phyloP scores from a whole-genome alignment of 2,888 invertebrate genomes.

The Eudemis profundana region DNA sequence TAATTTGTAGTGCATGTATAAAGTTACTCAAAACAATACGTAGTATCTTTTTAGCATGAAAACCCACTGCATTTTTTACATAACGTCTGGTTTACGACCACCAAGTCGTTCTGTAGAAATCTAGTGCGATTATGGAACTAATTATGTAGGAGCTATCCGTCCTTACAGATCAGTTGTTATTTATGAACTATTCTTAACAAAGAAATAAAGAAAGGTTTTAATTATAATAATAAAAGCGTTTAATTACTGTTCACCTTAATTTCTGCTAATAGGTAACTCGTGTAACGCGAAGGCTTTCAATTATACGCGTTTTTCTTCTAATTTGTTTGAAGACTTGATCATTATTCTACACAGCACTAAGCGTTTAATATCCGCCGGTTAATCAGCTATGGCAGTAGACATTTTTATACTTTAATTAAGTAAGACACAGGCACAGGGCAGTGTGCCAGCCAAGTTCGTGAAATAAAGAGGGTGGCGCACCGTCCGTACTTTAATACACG shows the following conservation, averaged over 20 bases:
- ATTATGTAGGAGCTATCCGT: not conserved
- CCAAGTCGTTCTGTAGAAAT: too few relatives aligned
- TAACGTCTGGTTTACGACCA: too few relatives aligned
- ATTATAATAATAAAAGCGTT: slow-evolving; percentile 20
- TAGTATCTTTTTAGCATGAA: too few relatives aligned
- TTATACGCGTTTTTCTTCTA: slow-evolving; percentile 1
- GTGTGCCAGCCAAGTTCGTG: too few relatives aligned
- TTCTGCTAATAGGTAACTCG: slow-evolving; percentile 9
- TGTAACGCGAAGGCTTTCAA: slow-evolving; percentile 10
- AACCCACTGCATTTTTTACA: too few relatives aligned
- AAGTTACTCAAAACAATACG: too few relatives aligned
- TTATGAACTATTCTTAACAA: not conserved
- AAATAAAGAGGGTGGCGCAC: too few relatives aligned
- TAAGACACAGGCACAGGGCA: too few relatives aligned
- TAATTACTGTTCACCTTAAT: slow-evolving; percentile 8
- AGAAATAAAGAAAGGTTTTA: slow-evolving; percentile 7
- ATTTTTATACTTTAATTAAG: too few relatives aligned
- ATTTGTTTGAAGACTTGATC: slow-evolving; percentile 1
- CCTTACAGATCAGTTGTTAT: not conserved
- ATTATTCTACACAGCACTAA: slow-evolving; percentile 3
- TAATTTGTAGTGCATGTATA: too few relatives aligned
- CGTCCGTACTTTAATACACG: too few relatives aligned
- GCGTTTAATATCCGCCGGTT: not conserved
- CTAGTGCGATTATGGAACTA: not conserved
- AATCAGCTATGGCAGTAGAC: not conserved